Evolutionary conservation across 2,888 invertebrate genomes (phyloP), one percentile per base, ranked within the genome.

Genomic region (Andrena trimmerana): DNA sequence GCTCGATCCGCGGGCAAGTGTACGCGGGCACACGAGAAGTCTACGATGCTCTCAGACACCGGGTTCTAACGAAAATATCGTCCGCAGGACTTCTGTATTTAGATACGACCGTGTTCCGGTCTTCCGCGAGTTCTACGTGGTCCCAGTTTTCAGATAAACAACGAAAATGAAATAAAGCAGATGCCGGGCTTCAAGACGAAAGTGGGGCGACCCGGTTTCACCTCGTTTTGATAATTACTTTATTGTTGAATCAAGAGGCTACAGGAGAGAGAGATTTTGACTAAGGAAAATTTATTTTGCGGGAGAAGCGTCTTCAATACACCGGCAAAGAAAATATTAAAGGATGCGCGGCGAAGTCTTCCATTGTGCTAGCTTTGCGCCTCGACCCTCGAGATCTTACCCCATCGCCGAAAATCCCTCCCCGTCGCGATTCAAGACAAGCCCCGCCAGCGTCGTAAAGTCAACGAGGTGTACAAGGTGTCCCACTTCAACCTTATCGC

Each of bases 371-470:
- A 42, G 71, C 42, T 24, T 59, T 13, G 24, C 75, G 42, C 62
- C 69, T 62, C 50, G 70, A 33, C 54, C 65, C 52, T 7, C 3
- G 4, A 29, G 31, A 13, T 52, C 52, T 20, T 36, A 31, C 20
- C 7, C n/a, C 65, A 54, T 70, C 54, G 31, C 36, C 54, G 63
- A 69, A 75, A 84, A 84, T 75, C 68, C 70, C 48, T 7, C 48
- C 13, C 65, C 27, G 7, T 5, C 31, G 50, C 54, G 24, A 31
- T 7, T 62, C 63, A 36, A 67, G 60, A 69, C 65, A 42, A 62
- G 57, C 69, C 69, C 36, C 62, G 63, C 10, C 54, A 60, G 36
- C 65, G 68, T 57, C 65, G 68, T 75, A 84, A 84, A 84, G 71
- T 79, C 79, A 59, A 84, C 71, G 42, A 31, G 57, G 20, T 20